These are phyloP conservation scores for Myotis planiceps DNA, from an alignment of 2,797 vertebrate species.

Conservation along the genomic window DNA sequence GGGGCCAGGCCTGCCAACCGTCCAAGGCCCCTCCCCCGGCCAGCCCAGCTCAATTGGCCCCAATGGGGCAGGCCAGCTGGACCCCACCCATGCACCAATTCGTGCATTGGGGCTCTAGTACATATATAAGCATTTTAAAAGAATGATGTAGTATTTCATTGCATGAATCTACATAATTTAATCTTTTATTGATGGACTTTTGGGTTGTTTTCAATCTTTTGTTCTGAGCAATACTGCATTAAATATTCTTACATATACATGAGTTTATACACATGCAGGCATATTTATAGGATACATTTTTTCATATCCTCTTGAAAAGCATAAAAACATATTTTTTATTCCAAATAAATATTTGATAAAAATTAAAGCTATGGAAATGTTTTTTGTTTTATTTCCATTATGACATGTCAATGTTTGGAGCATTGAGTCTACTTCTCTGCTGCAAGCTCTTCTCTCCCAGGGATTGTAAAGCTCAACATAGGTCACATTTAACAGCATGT, in stretches of 20 bases:
- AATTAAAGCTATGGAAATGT: background rate
- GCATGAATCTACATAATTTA: background rate
- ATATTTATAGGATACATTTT: background rate
- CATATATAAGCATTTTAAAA: background rate
- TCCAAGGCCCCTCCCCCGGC: too few species aligned
- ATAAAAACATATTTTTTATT: background rate
- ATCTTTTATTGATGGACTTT: background rate
- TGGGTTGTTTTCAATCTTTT: background rate
- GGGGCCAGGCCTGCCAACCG: too few species aligned
- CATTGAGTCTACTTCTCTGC: background rate
- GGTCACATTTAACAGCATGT: background rate
- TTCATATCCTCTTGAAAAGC: background rate
- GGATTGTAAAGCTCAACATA: background rate
- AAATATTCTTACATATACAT: background rate
- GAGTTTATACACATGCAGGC: background rate
- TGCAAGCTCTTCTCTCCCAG: background rate
- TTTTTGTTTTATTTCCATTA: background rate
- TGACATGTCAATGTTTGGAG: background rate
- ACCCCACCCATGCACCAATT: too few species aligned
- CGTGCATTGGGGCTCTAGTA: background rate
- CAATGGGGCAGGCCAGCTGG: too few species aligned
- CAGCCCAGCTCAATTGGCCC: too few species aligned
- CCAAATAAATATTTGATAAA: background rate
- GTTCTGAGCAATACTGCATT: background rate
- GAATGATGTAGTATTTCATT: background rate